Evolutionary conservation across 2,797 vertebrate genomes (phyloP).

Genomic region (Pseudochromis fuscus): DNA sequence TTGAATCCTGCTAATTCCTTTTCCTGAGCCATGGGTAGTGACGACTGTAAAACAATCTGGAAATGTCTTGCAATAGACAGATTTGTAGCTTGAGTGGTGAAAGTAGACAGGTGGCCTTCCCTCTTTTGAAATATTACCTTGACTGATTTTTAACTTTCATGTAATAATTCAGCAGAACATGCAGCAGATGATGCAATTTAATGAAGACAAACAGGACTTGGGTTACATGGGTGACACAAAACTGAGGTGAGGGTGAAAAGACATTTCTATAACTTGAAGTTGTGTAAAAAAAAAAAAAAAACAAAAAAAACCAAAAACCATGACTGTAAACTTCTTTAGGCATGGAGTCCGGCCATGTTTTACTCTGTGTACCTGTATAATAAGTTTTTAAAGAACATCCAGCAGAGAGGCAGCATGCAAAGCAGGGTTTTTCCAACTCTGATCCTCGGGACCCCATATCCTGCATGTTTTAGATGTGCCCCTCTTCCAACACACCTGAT

Average conservation of each 20-base stretch:
- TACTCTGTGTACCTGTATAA: conserved; percentile 8
- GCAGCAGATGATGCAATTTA: not conserved
- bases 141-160: conserved; percentile 5
- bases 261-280: not conserved
- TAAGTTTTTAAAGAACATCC: conserved; percentile 5
- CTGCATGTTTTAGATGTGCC: no score
- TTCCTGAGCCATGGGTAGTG: not conserved
- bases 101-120: not conserved
- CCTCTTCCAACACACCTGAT: no score
- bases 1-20: conserved; percentile 6
- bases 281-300: no score
- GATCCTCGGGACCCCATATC: no score
- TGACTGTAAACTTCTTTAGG: no score
- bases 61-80: conserved; percentile 19
- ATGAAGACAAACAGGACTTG: conserved; percentile 4
- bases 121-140: conserved; percentile 10
- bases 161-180: not conserved
- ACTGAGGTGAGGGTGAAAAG: not conserved
- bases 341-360: conserved; percentile 5
- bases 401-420: conserved; percentile 1
- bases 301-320: no score
- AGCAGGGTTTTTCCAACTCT: no score
- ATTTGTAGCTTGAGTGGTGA: not conserved
- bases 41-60: conserved; percentile 10
- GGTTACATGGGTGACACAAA: conserved; percentile 10